These are phyloP conservation scores for Montifringilla adamsi DNA, from an alignment of 2,113 vertebrate species.

Conservation along the genomic window DNA sequence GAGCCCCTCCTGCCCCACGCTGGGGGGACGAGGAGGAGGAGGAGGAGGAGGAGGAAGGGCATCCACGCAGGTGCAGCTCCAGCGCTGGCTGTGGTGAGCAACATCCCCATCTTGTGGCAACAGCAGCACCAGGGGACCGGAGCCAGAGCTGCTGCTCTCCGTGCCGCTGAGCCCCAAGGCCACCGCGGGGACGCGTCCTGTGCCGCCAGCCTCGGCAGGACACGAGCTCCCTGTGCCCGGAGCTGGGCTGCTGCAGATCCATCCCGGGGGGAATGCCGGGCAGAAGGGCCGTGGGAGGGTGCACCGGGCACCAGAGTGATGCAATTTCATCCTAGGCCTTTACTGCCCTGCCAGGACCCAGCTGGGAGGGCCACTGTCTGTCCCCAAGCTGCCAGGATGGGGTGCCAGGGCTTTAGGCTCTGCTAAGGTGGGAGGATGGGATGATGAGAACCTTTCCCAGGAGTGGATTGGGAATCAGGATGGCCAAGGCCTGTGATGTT, in stretches of 20 bases:
- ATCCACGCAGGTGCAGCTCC: background rate
- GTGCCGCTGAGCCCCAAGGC: accelerated
- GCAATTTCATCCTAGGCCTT: accelerated
- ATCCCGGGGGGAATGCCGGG: accelerated
- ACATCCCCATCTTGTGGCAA: conserved; percentile 41
- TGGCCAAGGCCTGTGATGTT: background rate
- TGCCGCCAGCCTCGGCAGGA: accelerated
- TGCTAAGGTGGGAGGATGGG: accelerated
- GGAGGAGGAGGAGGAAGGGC: background rate
- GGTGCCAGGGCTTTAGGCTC: accelerated
- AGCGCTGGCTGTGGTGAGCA: background rate
- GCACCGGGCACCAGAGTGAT: background rate
- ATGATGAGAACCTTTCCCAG: background rate
- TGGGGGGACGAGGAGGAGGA: background rate
- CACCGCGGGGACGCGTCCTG: accelerated
- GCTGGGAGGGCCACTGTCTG: too few relatives aligned
- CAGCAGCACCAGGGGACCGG: background rate
- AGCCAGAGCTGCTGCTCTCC: accelerated
- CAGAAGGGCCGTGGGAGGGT: accelerated
- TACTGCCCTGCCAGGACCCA: background rate
- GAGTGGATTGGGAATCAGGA: accelerated
- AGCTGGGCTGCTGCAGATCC: too few relatives aligned
- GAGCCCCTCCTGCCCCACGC: accelerated
- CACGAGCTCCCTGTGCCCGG: background rate
- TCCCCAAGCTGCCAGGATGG: accelerated